These are phyloP conservation scores for Ophion obscuratus DNA, from an alignment of 2,888 invertebrate species.

Conservation along the genomic window DNA sequence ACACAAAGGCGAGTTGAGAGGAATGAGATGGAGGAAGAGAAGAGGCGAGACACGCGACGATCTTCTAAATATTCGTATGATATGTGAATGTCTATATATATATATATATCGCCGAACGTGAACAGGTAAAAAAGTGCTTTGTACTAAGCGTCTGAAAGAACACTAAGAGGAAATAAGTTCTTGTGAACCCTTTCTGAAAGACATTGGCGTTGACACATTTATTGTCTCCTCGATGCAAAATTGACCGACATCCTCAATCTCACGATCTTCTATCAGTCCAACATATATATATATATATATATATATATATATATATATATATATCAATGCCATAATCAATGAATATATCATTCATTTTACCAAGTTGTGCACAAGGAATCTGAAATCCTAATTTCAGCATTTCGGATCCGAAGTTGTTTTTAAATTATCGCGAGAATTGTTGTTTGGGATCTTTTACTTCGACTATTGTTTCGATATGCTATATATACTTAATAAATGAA, in stretches of 20 bases:
- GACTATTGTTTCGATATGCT: too few species aligned
- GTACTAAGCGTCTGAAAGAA: conserved; percentile 58
- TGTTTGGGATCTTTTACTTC: too few species aligned
- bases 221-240: background rate
- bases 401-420: too few species aligned
- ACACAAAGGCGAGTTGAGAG: conserved; percentile 65
- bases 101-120: conserved; percentile 4
- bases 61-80: conserved; percentile 43
- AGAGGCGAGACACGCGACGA: conserved; percentile 64
- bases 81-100: conserved; percentile 6
- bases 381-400: too few species aligned
- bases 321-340: too few species aligned
- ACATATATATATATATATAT: too few species aligned
- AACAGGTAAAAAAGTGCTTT: conserved; percentile 46
- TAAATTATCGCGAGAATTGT: too few species aligned
- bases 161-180: conserved; percentile 43
- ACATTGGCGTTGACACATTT: conserved; percentile 1
- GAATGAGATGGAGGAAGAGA: conserved; percentile 23
- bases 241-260: background rate
- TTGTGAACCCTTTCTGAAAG: conserved; percentile 52
- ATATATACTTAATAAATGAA: too few species aligned
- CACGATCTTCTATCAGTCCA: background rate
- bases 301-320: too few species aligned
- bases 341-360: too few species aligned
- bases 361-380: too few species aligned